phyloP scores from a whole-genome alignment of 2,113 vertebrate genomes.

The Murina feae region DNA sequence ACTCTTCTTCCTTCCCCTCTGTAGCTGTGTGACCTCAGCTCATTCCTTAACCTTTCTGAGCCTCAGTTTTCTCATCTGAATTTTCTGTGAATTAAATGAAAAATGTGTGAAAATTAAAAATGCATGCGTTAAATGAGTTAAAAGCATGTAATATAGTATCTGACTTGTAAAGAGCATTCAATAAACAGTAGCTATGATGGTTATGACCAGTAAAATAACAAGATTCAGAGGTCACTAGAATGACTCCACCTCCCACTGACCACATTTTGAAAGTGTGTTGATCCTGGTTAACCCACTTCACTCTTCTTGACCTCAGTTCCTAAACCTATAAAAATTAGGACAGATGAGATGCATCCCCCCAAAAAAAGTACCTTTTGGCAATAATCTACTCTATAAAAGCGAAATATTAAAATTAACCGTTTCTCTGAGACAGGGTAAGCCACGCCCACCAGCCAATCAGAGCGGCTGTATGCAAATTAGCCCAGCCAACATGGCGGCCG shows the following conservation, averaged over 20 bases:
- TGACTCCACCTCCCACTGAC: neutral
- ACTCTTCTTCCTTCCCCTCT: neutral
- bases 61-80: neutral
- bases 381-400: too few relatives aligned
- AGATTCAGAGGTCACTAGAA: neutral
- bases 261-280: neutral
- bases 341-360: neutral
- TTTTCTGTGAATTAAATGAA: constrained; percentile 3
- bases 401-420: too few relatives aligned
- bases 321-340: neutral
- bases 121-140: neutral
- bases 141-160: neutral
- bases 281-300: neutral
- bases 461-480: too few relatives aligned
- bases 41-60: neutral
- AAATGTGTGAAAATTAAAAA: neutral
- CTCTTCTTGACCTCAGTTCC: neutral
- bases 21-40: neutral
- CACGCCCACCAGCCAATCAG: too few relatives aligned
- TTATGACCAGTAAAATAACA: neutral
- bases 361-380: neutral
- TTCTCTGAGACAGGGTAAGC: too few relatives aligned
- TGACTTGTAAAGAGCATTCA: neutral
- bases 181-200: neutral
- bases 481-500: too few relatives aligned